Evolutionary conservation across 2,113 vertebrate species (phyloP).

Genomic region (Pyxicephalus adspersus): DNA sequence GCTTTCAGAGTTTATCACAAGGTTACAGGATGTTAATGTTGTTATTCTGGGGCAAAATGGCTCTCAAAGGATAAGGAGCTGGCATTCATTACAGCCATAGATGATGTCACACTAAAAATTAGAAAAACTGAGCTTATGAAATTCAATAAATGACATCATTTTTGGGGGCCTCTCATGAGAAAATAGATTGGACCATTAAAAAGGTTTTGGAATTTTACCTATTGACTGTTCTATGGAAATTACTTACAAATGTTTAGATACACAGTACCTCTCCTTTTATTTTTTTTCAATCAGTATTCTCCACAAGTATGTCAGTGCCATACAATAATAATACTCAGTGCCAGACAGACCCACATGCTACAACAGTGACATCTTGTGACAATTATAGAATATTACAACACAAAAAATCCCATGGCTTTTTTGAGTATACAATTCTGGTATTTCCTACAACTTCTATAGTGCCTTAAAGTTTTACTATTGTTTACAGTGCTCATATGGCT

Average conservation of each 20-base stretch:
- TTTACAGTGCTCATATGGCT: too few species aligned
- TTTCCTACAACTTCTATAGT: too few species aligned
- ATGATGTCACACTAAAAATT: constrained; percentile 4
- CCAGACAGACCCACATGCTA: too few species aligned
- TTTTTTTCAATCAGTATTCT: background rate
- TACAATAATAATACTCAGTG: background rate
- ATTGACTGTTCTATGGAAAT: background rate
- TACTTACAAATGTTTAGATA: background rate
- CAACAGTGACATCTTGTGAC: background rate
- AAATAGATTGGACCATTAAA: background rate
- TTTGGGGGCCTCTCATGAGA: background rate
- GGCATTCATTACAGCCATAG: background rate
- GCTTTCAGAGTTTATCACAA: background rate
- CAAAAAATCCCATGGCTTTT: too few species aligned
- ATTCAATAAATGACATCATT: too few species aligned
- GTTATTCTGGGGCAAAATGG: background rate
- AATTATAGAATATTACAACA: background rate
- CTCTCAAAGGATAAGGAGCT: background rate
- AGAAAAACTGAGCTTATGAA: background rate
- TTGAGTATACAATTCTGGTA: too few species aligned
- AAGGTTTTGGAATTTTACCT: background rate
- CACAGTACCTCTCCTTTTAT: background rate
- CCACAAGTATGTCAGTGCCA: background rate
- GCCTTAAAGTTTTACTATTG: too few species aligned
- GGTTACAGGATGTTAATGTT: background rate